Conservation (phyloP, 1,140 invertebrate genomes). For the Philotrypesis tridentata region DNA sequence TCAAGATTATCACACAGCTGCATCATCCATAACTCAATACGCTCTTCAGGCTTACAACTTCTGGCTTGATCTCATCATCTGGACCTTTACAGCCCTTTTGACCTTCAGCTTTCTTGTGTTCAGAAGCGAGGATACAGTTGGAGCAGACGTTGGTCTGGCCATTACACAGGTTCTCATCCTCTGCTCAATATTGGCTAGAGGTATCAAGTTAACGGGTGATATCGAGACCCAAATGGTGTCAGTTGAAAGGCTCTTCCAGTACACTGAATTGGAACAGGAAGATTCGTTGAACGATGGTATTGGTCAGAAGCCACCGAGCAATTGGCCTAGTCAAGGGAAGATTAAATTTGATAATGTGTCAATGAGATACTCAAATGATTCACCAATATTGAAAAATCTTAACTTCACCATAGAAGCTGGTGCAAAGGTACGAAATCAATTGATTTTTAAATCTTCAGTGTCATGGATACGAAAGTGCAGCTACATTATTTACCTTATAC, state of each 20-base stretch:
- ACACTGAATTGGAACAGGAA: constrained; percentile 76
- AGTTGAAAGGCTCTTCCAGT: constrained; percentile 84
- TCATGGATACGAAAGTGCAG: no score
- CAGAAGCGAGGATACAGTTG: constrained; percentile 69
- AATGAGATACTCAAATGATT: constrained; percentile 73
- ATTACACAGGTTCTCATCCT: constrained; percentile 86
- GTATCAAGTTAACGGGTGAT: constrained; percentile 83
- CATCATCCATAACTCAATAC: constrained; percentile 68
- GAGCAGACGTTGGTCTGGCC: constrained; percentile 83
- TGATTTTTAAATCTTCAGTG: no score
- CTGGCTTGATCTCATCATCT: constrained; percentile 80
- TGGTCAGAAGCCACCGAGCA: constrained; percentile 71
- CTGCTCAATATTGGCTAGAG: constrained; percentile 87
- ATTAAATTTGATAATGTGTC: constrained; percentile 80
- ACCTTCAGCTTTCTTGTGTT: constrained; percentile 78
- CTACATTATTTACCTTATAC: no score
- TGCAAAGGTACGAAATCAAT: constrained; percentile 3
- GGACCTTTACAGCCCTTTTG: constrained; percentile 77
- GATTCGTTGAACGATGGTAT: constrained; percentile 61
- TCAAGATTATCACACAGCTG: constrained; percentile 55
- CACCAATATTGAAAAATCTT: constrained; percentile 57
- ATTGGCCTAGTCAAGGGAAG: constrained; percentile 73
- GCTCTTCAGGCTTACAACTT: constrained; percentile 82
- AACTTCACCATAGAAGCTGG: constrained; percentile 61
- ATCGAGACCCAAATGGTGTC: constrained; percentile 86